Evolutionary conservation across 2,888 invertebrate species (phyloP).

Genomic region (Argynnis bischoffii): DNA sequence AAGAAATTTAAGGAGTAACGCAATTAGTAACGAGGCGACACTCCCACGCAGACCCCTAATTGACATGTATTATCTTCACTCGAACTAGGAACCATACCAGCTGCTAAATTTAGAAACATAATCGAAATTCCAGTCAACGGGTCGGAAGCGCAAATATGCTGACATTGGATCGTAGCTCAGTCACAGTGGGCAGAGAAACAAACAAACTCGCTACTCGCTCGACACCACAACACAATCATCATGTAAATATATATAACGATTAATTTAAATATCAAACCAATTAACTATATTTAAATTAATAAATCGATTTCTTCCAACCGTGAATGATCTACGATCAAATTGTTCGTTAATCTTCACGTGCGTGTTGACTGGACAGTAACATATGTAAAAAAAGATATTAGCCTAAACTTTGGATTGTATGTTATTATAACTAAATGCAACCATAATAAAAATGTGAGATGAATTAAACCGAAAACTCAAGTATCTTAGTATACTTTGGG

Average conservation of each 20-base stretch:
- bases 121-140: constrained; percentile 58
- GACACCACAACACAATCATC: constrained; percentile 1
- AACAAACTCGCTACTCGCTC: not conserved
- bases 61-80: constrained; percentile 80
- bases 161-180: constrained; percentile 39
- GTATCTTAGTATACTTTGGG: constrained; percentile 75
- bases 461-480: constrained; percentile 66
- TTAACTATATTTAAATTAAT: constrained; percentile 16
- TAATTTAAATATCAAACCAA: constrained; percentile 17
- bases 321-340: constrained; percentile 33
- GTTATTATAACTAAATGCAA: constrained; percentile 82
- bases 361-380: constrained; percentile 56
- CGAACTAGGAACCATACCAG: constrained; percentile 83
- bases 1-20: constrained; percentile 41
- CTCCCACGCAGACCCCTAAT: constrained; percentile 80
- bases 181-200: constrained; percentile 38
- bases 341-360: constrained; percentile 46
- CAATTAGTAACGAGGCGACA: constrained; percentile 63
- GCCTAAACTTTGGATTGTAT: constrained; percentile 82
- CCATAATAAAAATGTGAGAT: constrained; percentile 69
- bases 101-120: constrained; percentile 80
- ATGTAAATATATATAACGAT: constrained; percentile 14
- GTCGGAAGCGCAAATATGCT: constrained; percentile 34
- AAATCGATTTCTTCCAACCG: constrained; percentile 22
- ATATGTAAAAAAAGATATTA: constrained; percentile 59